A percentile compares a stretch with the other conserved stretches of the same genome.
Evolutionary conservation across 2,113 vertebrate genomes (phyloP).

Genomic region (Cygnus buccinator): DNA sequence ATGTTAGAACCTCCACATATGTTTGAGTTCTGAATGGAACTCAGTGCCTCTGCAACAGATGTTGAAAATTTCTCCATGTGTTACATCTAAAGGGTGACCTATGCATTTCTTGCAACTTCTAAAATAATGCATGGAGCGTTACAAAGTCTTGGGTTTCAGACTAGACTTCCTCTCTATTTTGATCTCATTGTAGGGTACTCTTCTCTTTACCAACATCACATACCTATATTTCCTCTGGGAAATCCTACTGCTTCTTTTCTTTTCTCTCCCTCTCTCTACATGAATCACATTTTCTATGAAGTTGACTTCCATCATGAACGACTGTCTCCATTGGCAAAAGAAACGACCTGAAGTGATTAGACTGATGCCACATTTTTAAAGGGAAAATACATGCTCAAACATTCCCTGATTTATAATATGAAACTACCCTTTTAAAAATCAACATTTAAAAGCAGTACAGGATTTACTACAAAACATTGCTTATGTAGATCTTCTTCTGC

Average conservation of each 20-base stretch:
- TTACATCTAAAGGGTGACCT: not conserved
- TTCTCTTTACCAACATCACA: not conserved
- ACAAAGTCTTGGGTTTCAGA: not conserved
- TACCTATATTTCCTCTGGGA: not conserved
- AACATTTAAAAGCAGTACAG: not conserved
- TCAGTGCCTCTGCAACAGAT: not conserved
- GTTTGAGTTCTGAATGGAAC: not conserved
- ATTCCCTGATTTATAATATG: not conserved
- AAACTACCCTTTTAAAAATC: not conserved
- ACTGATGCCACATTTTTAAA: not conserved
- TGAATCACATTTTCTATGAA: not conserved
- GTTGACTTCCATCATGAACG: not conserved
- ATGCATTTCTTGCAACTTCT: not conserved
- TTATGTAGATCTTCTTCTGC: not conserved
- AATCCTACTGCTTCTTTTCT: not conserved
- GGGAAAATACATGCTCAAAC: not conserved
- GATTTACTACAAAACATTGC: not conserved
- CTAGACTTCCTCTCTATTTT: not conserved
- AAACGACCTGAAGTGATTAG: slow-evolving; percentile 18
- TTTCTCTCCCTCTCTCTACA: not conserved
- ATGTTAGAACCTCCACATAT: not conserved
- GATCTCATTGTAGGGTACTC: not conserved
- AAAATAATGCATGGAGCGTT: not conserved
- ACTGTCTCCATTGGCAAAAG: not conserved
- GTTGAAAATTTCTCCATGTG: not conserved